These are phyloP conservation scores for Latrodectus geometricus DNA, from an alignment of 1,140 invertebrate genomes.

Conservation along the genomic window DNA sequence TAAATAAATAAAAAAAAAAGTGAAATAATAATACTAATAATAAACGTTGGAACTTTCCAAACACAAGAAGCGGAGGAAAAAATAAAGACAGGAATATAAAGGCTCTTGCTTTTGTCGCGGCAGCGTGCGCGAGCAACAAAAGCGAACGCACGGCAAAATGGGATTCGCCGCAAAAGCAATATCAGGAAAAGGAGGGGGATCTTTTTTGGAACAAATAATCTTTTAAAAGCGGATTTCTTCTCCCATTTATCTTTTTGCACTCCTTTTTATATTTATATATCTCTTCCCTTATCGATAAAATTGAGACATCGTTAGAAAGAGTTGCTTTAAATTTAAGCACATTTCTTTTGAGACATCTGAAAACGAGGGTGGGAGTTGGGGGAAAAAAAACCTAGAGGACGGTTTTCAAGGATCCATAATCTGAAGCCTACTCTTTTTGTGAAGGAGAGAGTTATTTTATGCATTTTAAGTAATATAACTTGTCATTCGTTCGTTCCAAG, in stretches of 20 bases:
- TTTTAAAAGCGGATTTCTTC: slow-evolving; percentile 61
- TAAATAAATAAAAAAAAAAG: slow-evolving; percentile 29
- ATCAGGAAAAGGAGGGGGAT: slow-evolving; percentile 28
- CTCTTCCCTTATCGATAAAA: slow-evolving; percentile 26
- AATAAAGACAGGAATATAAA: slow-evolving; percentile 1
- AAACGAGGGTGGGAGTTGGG: not conserved
- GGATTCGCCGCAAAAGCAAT: slow-evolving; percentile 60
- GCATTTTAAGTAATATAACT: not conserved
- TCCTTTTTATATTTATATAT: not conserved
- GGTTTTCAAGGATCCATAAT: slow-evolving; percentile 30
- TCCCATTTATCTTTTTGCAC: not conserved
- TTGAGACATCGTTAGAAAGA: slow-evolving; percentile 44
- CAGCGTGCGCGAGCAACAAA: slow-evolving; percentile 44
- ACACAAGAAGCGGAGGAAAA: slow-evolving; percentile 2
- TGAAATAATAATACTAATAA: slow-evolving; percentile 55
- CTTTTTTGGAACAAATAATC: slow-evolving; percentile 60
- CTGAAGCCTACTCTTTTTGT: slow-evolving; percentile 38
- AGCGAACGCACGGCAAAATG: slow-evolving; percentile 33
- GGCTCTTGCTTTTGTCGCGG: slow-evolving; percentile 34
- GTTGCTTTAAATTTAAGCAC: slow-evolving; percentile 28
- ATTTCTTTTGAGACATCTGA: slow-evolving; percentile 7
- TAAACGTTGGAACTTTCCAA: slow-evolving; percentile 7
- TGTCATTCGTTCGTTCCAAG: not conserved
- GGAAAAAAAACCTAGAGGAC: slow-evolving; percentile 16
- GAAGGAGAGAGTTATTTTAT: slow-evolving; percentile 36